A percentile compares a stretch with the other conserved stretches of the same genome.
phyloP scores from a whole-genome alignment of 2,113 vertebrate species.

The Synchiropus splendidus region DNA sequence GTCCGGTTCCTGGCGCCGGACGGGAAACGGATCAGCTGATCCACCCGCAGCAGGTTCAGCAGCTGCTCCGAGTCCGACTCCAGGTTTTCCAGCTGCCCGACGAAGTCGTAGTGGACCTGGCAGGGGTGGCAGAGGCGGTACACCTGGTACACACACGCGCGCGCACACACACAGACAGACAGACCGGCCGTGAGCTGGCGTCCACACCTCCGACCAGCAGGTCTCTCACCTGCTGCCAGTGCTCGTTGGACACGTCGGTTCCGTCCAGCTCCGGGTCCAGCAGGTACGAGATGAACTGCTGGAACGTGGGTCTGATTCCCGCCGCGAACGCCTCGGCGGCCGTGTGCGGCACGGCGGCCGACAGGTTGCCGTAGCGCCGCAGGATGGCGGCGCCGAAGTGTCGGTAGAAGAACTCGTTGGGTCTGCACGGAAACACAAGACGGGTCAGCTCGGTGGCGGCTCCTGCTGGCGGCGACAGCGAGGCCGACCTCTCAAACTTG shows the following conservation, averaged over 20 bases:
- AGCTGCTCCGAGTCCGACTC: slow-evolving; percentile 82
- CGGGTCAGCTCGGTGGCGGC: background rate
- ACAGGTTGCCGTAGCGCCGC: slow-evolving; percentile 55
- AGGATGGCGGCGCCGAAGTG: slow-evolving; percentile 79
- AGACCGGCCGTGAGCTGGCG: too few species aligned
- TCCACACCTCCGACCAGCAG: too few species aligned
- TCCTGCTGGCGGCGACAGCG: too few species aligned
- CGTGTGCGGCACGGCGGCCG: slow-evolving; percentile 70
- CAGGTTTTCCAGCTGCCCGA: slow-evolving; percentile 87
- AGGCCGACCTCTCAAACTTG: slow-evolving; percentile 72
- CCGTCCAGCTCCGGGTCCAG: slow-evolving; percentile 65
- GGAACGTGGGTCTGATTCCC: slow-evolving; percentile 78
- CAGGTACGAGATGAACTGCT: slow-evolving; percentile 84
- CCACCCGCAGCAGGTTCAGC: slow-evolving; percentile 77
- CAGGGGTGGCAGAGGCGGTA: slow-evolving; percentile 90
- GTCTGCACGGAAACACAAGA: slow-evolving; percentile 36
- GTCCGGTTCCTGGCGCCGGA: slow-evolving; percentile 77
- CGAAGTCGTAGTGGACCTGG: slow-evolving; percentile 87
- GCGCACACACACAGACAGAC: background rate
- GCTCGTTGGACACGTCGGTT: slow-evolving; percentile 50
- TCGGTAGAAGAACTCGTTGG: slow-evolving; percentile 83
- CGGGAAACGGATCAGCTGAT: slow-evolving; percentile 74
- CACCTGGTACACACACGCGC: slow-evolving; percentile 33
- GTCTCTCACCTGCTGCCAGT: slow-evolving; percentile 55
- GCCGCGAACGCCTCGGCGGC: slow-evolving; percentile 75